Conservation (phyloP, 2,888 invertebrate species). For the Phasia obesa region DNA sequence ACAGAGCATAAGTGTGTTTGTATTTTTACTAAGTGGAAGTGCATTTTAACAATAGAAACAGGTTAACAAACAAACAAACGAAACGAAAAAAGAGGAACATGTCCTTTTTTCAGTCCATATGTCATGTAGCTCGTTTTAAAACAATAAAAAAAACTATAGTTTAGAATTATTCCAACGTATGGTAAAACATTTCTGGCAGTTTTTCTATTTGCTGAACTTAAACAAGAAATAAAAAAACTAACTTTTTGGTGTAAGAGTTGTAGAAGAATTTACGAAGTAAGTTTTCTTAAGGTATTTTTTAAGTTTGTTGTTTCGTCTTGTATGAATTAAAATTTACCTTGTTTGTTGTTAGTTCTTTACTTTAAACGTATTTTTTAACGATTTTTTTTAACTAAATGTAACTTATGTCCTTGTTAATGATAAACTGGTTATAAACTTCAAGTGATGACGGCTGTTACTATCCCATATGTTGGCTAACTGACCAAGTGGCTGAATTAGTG, state of each 20-base stretch:
- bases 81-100: conserved; percentile 46
- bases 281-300: conserved; percentile 36
- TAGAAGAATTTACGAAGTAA: conserved; percentile 44
- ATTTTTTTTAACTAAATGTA: conserved; percentile 38
- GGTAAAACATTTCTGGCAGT: conserved; percentile 64
- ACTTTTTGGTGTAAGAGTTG: conserved; percentile 27
- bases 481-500: conserved; percentile 18
- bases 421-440: conserved; percentile 68
- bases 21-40: conserved; percentile 53
- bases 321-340: conserved; percentile 37
- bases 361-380: conserved; percentile 21
- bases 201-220: conserved; percentile 48
- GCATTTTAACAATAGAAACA: conserved; percentile 60
- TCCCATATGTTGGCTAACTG: conserved; percentile 64
- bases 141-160: conserved; percentile 49
- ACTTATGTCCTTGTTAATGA: conserved; percentile 66
- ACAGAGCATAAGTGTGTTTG: conserved; percentile 8
- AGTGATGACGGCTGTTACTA: conserved; percentile 70
- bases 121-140: conserved; percentile 49
- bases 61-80: conserved; percentile 41
- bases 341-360: conserved; percentile 39
- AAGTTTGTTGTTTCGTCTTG: conserved; percentile 17
- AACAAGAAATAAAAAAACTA: conserved; percentile 5
- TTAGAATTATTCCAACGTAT: conserved; percentile 63
- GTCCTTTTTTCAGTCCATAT: conserved; percentile 63